Evolutionary conservation across 2,113 vertebrate species (phyloP).

Genomic region (Indicator maculatus): DNA sequence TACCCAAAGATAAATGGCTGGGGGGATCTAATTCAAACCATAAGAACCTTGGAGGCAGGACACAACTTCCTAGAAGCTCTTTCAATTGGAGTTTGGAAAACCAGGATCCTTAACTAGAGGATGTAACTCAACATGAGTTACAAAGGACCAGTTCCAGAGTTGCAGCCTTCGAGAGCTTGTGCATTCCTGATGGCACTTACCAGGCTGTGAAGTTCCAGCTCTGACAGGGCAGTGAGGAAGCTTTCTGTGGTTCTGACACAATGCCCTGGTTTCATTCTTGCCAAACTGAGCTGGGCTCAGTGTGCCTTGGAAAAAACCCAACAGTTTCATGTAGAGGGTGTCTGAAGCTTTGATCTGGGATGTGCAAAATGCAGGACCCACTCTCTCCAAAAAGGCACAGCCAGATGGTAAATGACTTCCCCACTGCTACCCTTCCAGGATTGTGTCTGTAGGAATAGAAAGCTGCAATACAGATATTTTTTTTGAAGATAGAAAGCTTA

Average conservation of each 20-base stretch:
- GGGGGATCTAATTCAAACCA: no score
- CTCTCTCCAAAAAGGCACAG: not conserved
- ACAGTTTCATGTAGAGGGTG: rapidly evolving
- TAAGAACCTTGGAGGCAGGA: not conserved
- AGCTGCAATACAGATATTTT: not conserved
- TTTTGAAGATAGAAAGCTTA: not conserved
- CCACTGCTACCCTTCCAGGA: not conserved
- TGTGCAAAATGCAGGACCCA: not conserved
- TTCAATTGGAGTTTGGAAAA: not conserved
- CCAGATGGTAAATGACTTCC: not conserved
- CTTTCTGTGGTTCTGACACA: not conserved
- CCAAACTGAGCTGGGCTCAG: not conserved
- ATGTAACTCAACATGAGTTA: not conserved
- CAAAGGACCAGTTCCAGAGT: not conserved
- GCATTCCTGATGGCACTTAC: rapidly evolving
- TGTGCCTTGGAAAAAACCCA: not conserved
- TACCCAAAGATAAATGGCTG: no score
- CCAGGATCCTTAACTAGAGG: not conserved
- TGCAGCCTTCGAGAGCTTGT: not conserved
- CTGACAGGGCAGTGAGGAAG: not conserved
- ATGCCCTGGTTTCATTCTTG: not conserved
- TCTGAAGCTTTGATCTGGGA: not conserved
- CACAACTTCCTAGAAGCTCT: not conserved
- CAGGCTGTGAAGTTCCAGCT: not conserved
- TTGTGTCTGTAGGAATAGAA: not conserved